Percentiles rank a stretch among this genome's conserved stretches.
Conservation (phyloP, 2,797 vertebrate species). For the Hylomyscus alleni region DNA sequence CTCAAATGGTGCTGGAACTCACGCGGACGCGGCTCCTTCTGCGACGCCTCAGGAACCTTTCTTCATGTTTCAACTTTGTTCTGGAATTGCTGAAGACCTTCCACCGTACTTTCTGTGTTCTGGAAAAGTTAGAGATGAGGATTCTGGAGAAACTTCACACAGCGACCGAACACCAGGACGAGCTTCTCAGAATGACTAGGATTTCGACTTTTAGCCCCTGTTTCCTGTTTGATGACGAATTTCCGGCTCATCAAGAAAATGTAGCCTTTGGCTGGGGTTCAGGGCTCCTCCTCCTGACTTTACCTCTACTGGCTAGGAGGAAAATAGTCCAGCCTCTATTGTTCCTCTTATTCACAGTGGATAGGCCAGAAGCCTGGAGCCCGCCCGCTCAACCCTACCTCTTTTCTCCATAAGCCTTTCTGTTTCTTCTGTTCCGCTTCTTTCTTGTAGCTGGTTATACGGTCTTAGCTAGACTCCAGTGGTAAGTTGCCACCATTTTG, state of each 20-base stretch:
- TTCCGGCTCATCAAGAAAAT: not conserved
- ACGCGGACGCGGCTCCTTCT: too few relatives aligned
- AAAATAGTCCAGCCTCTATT: too few relatives aligned
- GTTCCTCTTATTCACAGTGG: not conserved
- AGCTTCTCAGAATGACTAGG: fast-evolving
- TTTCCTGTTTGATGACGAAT: not conserved
- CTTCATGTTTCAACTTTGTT: not conserved
- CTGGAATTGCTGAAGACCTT: not conserved
- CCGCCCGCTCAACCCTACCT: fast-evolving
- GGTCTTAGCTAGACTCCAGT: fast-evolving
- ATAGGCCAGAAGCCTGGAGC: not conserved
- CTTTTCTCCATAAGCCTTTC: not conserved
- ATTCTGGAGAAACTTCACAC: fast-evolving
- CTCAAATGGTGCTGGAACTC: slow-evolving; percentile 2
- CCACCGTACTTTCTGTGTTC: not conserved
- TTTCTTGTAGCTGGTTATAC: not conserved
- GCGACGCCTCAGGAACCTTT: not conserved
- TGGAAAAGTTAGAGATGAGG: not conserved
- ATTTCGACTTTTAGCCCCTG: fast-evolving
- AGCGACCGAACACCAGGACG: fast-evolving
- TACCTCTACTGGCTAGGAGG: too few relatives aligned
- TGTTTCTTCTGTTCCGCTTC: not conserved
- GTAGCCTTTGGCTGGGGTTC: not conserved
- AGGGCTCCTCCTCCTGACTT: too few relatives aligned
- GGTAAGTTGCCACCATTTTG: not conserved